phyloP scores from a whole-genome alignment of 2,797 vertebrate genomes.

The Lepilemur septentrionalis region DNA sequence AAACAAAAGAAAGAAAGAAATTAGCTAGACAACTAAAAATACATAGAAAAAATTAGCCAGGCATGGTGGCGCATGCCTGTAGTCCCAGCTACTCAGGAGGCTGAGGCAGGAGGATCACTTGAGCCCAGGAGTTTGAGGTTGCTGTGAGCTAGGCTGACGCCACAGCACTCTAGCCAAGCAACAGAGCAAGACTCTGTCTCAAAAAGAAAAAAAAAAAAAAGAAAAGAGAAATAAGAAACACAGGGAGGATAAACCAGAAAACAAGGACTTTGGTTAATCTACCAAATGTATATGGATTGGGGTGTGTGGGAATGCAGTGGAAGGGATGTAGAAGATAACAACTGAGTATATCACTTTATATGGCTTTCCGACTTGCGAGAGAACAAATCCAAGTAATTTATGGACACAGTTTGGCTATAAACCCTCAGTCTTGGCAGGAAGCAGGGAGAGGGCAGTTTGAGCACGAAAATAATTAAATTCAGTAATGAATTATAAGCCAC shows the following conservation, averaged over 20 bases:
- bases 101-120: no score
- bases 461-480: conserved; percentile 35
- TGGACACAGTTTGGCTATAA: not conserved
- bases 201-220: not conserved
- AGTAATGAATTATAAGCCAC: not conserved
- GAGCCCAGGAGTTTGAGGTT: no score
- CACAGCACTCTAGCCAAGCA: no score
- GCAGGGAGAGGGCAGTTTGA: not conserved
- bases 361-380: not conserved
- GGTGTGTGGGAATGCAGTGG: not conserved
- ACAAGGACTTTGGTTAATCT: not conserved
- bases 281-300: not conserved
- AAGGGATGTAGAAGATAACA: not conserved
- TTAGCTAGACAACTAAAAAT: no score
- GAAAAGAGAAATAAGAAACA: not conserved
- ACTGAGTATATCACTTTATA: not conserved
- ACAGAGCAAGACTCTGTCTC: no score
- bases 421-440: not conserved
- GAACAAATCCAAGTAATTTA: not conserved
- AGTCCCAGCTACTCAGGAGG: no score
- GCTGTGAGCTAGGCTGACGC: no score
- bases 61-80: no score
- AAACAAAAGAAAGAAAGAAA: no score
- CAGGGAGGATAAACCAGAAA: not conserved
- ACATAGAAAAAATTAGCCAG: no score